Base-by-base conservation (phyloP, 2,888 invertebrate species). In the Exocentrus adspersus region DNA sequence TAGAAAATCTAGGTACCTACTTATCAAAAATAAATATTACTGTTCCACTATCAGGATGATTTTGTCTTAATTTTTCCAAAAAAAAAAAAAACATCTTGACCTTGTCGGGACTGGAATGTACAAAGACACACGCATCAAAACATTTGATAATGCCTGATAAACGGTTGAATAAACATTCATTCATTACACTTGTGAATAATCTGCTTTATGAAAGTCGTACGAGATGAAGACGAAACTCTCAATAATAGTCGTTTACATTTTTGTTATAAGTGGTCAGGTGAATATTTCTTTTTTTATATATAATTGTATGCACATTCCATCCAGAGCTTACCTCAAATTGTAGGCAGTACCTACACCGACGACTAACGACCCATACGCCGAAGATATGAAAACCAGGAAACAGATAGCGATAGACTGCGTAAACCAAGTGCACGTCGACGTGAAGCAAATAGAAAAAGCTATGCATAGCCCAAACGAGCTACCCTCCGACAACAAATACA, bases 331-430 rank as follows among this genome's bases (percentile, higher is more conserved):
- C n/a, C n/a, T n/a, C n/a, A n/a, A n/a, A n/a, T n/a, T 24, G 24
- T 24, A 58, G 43, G 56, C 53, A 17, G 52, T 46, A 6, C 59
- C 62, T 28, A 41, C 32, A 7, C 2, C 20, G 17, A 30, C 12
- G n/a, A n/a, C n/a, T n/a, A n/a, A n/a, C 45, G 51, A 61, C 9
- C 62, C 59, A n/a, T 58, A 65, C 20, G 58, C 32, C n/a, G 32
- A 58, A n/a, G 70, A 70, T 43, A 66, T 67, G 63, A 64, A 61
- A 48, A 50, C 65, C 4, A 57, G 70, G 7, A 46, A 71, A 7
- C 21, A 56, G 53, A 74, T 75, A 10, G 75, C 71, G 6, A 32
- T 69, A 20, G 63, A 72, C 48, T 79, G 79, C 52, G 71, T 78
- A 19, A 68, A 73, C 9, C 64, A 75, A 70, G 71, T 72, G 2